phyloP scores from a whole-genome alignment of 2,113 vertebrate species.

The Patagioenas fasciata region DNA sequence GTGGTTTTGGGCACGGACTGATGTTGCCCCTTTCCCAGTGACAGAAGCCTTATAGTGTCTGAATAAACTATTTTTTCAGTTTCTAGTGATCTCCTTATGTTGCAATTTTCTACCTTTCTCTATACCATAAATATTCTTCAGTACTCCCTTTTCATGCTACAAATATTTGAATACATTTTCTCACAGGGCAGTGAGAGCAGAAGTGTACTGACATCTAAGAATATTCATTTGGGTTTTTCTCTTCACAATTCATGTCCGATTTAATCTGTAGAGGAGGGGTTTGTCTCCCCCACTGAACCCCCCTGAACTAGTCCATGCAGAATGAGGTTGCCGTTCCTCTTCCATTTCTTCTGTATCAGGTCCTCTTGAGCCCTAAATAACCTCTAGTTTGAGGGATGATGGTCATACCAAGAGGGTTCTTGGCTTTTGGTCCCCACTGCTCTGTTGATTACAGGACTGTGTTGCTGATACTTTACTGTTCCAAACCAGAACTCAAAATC shows the following conservation, averaged over 20 bases:
- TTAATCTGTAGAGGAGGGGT: background rate
- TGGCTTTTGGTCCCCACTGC: background rate
- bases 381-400: background rate
- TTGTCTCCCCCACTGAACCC: background rate
- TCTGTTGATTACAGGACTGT: background rate
- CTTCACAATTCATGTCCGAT: background rate
- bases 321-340: background rate
- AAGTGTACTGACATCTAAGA: background rate
- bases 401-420: background rate
- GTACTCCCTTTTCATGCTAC: background rate
- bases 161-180: background rate
- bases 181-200: background rate
- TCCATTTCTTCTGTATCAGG: background rate
- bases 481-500: background rate
- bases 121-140: background rate
- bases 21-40: background rate
- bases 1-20: background rate
- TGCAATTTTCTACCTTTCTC: background rate
- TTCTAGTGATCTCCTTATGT: background rate
- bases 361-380: background rate
- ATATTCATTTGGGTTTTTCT: background rate
- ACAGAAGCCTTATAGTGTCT: background rate
- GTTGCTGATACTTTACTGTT: background rate
- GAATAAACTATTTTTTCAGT: background rate
- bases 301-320: background rate